These are phyloP conservation scores for Callyntrura guangdongensis DNA, from an alignment of 2,888 invertebrate species.

Conservation along the genomic window DNA sequence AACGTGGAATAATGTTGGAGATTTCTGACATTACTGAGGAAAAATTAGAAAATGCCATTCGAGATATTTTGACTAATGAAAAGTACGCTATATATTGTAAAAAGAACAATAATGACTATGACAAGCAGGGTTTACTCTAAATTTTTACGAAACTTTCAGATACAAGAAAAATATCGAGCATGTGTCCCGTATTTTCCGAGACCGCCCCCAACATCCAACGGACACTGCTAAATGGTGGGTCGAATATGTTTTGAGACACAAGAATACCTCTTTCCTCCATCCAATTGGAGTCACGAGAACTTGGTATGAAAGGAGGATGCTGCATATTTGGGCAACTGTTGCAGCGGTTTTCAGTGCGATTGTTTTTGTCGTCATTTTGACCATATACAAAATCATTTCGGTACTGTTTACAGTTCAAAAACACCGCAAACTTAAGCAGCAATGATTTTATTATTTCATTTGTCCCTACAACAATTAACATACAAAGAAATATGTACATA, in stretches of 20 bases:
- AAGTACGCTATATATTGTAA: conserved; percentile 26
- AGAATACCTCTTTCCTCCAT: conserved; percentile 69
- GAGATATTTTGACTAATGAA: conserved; percentile 42
- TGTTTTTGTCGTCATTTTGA: neutral
- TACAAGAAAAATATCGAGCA: conserved; percentile 67
- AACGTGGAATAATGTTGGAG: conserved; percentile 78
- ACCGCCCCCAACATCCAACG: conserved; percentile 61
- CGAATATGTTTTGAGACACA: conserved; percentile 75
- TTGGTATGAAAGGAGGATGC: conserved; percentile 76
- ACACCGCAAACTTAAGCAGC: neutral
- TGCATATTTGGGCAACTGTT: conserved; percentile 73
- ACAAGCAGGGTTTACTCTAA: no score
- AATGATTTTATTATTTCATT: neutral
- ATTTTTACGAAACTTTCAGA: no score
- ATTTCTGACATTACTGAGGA: conserved; percentile 67
- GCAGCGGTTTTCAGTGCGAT: neutral
- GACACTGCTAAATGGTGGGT: conserved; percentile 77
- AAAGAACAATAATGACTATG: no score
- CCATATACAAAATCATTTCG: neutral
- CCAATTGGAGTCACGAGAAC: conserved; percentile 59
- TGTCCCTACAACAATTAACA: neutral
- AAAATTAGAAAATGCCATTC: conserved; percentile 70
- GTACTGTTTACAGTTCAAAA: neutral
- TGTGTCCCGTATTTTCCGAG: conserved; percentile 70
- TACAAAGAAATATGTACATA: neutral